Evolutionary conservation across 2,888 invertebrate genomes (phyloP), one percentile per base, ranked within the genome.

Genomic region (Osmoderma eremita): DNA sequence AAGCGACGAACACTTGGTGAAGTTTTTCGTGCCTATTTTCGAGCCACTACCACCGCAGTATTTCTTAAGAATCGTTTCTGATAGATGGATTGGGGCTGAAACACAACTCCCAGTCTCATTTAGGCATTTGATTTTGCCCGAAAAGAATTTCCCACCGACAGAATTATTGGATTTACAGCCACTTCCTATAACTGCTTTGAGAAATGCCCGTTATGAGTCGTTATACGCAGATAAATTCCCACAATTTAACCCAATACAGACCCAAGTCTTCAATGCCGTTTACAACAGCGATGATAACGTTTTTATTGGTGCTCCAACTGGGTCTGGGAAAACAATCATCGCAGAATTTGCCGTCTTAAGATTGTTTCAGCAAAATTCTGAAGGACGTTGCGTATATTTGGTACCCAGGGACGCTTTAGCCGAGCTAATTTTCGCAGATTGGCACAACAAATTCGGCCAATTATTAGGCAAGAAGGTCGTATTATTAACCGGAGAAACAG

Each of bases 271-370:
- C 84, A 98, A 98, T 81, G 95, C 98, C 0, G 93, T 98, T 0
- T 99, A 98, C 85, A 98, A 98, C 80, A 94, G 94, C 1, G 98
- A 99, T 79, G 99, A 99, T 79, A 99, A 98, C 82, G 94, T 98
- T 6, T 97, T 98, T 81, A 91, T 99, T 68, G 95, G 95, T 0
- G 95, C 96, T 0, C 95, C 96, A 0, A 92, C 94, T 0, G 95
- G 95, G 0, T 94, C 95, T 0, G 93, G 93, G 0, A 97, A 97
- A 84, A 96, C 97, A 0, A 93, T 97, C 10, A 91, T 98, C 63
- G 98, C 96, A 0, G 99, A 99, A 81, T 94, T 99, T 82, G 97
- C 98, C 0, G 90, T 99, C 17, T 86, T 99, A 39, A 86, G 98
- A 51, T 85, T 98, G 78, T 87, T 98, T 65, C 87, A 91, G 0